These are phyloP conservation scores for Spisula subtruncata DNA, from an alignment of 2,888 invertebrate species.

Conservation along the genomic window DNA sequence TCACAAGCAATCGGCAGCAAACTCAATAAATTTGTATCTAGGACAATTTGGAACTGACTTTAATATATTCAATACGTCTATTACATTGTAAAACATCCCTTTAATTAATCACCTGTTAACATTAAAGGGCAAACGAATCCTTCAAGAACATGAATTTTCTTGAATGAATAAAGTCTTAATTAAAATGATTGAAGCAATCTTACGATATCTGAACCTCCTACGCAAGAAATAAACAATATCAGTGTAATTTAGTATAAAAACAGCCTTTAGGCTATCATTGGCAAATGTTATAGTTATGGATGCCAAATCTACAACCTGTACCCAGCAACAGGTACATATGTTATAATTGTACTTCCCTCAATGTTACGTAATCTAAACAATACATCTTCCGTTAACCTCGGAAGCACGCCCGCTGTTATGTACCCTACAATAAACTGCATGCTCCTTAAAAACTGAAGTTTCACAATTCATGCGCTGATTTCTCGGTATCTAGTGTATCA, in stretches of 20 bases:
- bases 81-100: too few species aligned
- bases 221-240: background rate
- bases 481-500: constrained; percentile 41
- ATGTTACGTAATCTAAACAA: constrained; percentile 55
- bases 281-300: background rate
- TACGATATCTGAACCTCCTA: background rate
- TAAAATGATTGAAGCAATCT: background rate
- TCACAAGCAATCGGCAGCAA: too few species aligned
- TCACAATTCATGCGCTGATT: constrained; percentile 48
- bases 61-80: too few species aligned
- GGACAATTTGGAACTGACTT: too few species aligned
- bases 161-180: background rate
- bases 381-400: constrained; percentile 55
- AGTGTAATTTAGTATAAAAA: constrained; percentile 20
- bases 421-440: constrained; percentile 42
- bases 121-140: background rate
- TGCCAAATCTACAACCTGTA: constrained; percentile 38
- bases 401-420: constrained; percentile 35
- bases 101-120: background rate
- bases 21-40: too few species aligned
- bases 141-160: background rate
- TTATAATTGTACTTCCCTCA: constrained; percentile 33
- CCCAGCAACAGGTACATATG: constrained; percentile 42
- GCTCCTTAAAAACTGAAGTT: constrained; percentile 40
- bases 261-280: constrained; percentile 24